phyloP scores from a whole-genome alignment of 2,113 vertebrate genomes.

The Malurus elegans region DNA sequence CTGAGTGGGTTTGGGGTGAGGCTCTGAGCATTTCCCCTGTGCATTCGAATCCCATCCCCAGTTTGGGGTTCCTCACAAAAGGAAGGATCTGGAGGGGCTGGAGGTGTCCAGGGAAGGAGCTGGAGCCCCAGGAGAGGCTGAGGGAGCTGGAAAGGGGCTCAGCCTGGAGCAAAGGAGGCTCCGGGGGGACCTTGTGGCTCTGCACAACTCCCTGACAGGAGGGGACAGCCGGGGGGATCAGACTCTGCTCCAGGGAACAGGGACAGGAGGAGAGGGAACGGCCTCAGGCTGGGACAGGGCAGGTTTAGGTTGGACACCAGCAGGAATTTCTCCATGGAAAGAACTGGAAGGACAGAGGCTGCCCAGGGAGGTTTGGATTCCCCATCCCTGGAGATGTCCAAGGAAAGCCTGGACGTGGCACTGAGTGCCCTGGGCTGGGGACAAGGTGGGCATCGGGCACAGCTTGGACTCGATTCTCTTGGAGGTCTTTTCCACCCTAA shows the following conservation, averaged over 20 bases:
- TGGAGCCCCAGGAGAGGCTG: background rate
- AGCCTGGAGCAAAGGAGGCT: background rate
- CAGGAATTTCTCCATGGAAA: fast-evolving
- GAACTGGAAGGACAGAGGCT: background rate
- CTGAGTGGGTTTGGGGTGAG: background rate
- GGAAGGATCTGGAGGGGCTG: background rate
- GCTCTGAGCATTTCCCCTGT: background rate
- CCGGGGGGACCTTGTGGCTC: background rate
- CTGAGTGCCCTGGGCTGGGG: background rate
- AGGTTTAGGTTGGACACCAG: fast-evolving
- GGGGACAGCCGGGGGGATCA: background rate
- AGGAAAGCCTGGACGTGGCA: fast-evolving
- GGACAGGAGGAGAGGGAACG: background rate
- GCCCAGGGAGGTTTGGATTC: background rate
- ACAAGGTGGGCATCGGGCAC: fast-evolving
- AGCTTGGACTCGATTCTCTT: fast-evolving
- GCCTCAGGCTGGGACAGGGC: background rate
- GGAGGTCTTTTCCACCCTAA: background rate
- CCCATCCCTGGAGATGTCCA: background rate
- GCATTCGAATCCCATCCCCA: background rate
- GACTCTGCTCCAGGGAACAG: background rate
- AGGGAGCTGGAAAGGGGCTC: background rate
- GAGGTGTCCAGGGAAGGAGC: fast-evolving
- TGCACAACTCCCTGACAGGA: background rate
- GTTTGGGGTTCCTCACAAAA: background rate